Conservation (phyloP, 2,113 vertebrate genomes). For the Anguilla japonica region DNA sequence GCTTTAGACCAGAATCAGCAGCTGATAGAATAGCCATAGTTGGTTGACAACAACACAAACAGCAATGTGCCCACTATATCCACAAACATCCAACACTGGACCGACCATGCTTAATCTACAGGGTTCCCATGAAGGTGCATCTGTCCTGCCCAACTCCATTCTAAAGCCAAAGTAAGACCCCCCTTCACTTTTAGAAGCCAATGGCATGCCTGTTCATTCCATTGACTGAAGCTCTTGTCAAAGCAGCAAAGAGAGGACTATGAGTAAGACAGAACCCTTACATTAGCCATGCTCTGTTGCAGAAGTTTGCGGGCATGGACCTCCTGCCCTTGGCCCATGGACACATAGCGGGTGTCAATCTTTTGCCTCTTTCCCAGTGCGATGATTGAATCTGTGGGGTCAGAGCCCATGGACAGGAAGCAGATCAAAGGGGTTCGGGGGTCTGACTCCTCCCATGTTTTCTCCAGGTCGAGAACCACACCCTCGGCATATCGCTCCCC, state of each 20-base stretch:
- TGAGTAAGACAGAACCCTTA: conserved; percentile 55
- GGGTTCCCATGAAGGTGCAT: too few species aligned
- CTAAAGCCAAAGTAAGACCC: too few species aligned
- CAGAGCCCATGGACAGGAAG: conserved; percentile 94
- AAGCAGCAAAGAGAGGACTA: not conserved
- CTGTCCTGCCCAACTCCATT: too few species aligned
- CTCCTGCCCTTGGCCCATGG: conserved; percentile 97
- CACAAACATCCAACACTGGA: too few species aligned
- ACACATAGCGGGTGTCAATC: conserved; percentile 83
- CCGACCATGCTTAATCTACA: too few species aligned
- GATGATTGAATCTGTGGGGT: conserved; percentile 90
- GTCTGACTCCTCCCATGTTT: conserved; percentile 90
- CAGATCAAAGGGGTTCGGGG: conserved; percentile 87
- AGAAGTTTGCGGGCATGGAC: conserved; percentile 88
- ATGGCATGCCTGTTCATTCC: not conserved
- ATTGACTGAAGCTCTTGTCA: not conserved
- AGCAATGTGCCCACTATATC: too few species aligned
- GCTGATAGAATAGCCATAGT: too few species aligned
- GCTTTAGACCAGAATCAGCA: too few species aligned
- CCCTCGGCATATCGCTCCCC: conserved; percentile 85
- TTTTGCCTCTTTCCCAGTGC: conserved; percentile 86
- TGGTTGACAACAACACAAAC: too few species aligned
- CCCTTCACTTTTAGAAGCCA: too few species aligned
- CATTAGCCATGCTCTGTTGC: conserved; percentile 85
- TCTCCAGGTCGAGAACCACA: conserved; percentile 86